Conservation (phyloP, 1,140 invertebrate genomes). For the Rhopalosiphum maidis region DNA sequence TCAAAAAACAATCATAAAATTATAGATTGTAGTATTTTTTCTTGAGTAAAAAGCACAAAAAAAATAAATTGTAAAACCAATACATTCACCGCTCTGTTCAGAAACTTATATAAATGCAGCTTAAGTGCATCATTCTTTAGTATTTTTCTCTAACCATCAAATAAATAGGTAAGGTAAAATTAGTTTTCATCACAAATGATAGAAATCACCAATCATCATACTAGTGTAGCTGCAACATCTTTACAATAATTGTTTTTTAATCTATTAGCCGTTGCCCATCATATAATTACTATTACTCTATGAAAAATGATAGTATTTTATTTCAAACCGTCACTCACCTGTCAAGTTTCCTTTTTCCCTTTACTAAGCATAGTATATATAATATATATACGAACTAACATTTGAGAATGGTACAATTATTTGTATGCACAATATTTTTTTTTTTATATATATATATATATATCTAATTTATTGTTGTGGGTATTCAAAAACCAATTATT, state of each 20-base stretch:
- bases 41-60: too few species aligned
- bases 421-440: neutral
- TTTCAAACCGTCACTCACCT: neutral
- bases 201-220: neutral
- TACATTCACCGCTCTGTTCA: too few species aligned
- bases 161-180: neutral
- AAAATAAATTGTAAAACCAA: too few species aligned
- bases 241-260: constrained; percentile 13
- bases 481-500: neutral
- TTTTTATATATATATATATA: neutral
- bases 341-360: neutral
- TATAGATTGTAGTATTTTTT: too few species aligned
- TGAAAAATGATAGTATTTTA: constrained; percentile 7
- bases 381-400: neutral
- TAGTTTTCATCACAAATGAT: neutral
- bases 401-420: neutral
- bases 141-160: neutral
- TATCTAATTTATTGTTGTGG: neutral
- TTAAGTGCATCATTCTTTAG: neutral
- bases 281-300: neutral
- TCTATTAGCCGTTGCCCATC: neutral
- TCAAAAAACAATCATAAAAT: too few species aligned
- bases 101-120: too few species aligned
- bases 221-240: neutral
- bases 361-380: neutral